A percentile compares a stretch with the other conserved stretches of the same genome.
These are phyloP conservation scores for Pampusana beccarii DNA, from an alignment of 2,113 vertebrate genomes.

Conservation along the genomic window DNA sequence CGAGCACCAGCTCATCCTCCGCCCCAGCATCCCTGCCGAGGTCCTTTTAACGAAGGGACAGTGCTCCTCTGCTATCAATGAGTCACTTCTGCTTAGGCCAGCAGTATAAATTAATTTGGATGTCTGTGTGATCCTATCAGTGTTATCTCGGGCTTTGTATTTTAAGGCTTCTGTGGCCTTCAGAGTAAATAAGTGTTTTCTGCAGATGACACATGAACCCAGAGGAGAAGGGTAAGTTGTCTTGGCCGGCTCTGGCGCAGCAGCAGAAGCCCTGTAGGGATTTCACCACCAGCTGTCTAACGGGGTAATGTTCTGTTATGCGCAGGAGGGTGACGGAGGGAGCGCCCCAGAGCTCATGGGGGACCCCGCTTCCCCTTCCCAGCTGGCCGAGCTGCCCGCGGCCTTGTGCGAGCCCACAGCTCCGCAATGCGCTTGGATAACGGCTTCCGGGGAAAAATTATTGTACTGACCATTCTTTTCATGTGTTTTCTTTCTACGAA, in stretches of 20 bases:
- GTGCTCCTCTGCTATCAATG: not conserved
- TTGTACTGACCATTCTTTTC: fast-evolving
- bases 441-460: not conserved
- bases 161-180: constrained; percentile 23
- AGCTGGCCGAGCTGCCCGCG: fast-evolving
- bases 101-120: constrained; percentile 29
- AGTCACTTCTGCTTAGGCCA: constrained; percentile 36
- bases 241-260: not conserved
- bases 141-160: not conserved
- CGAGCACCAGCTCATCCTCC: not conserved
- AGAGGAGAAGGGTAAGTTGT: not conserved
- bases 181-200: constrained; percentile 42
- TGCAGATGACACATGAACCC: not conserved
- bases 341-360: not conserved
- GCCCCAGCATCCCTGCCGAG: fast-evolving
- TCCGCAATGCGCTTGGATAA: not conserved
- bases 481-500: fast-evolving
- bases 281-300: not conserved
- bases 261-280: not conserved
- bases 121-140: constrained; percentile 50
- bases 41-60: not conserved
- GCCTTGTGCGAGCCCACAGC: not conserved
- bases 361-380: not conserved
- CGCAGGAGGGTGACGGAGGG: fast-evolving
- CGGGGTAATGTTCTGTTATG: not conserved